Percentiles rank a stretch among this genome's conserved stretches.
phyloP scores from a whole-genome alignment of 2,888 invertebrate species.

The Melanargia galathea region DNA sequence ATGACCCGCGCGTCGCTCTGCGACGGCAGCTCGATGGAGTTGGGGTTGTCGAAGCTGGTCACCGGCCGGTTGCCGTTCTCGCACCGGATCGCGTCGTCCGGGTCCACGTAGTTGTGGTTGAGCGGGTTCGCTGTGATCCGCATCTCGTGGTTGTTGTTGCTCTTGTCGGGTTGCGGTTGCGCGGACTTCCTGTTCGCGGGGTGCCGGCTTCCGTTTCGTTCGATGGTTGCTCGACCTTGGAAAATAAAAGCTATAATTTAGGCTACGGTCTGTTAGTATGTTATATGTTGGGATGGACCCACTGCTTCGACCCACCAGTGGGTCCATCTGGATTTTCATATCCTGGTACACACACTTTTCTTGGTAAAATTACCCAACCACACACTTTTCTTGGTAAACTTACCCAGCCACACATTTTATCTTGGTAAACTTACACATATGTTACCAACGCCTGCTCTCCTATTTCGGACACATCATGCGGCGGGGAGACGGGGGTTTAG shows the following conservation, averaged over 20 bases:
- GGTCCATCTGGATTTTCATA: no score
- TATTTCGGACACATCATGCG: no score
- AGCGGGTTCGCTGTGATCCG: constrained; percentile 91
- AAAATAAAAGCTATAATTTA: background rate
- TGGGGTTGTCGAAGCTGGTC: constrained; percentile 89
- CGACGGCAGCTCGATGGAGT: constrained; percentile 86
- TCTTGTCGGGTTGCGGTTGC: constrained; percentile 56
- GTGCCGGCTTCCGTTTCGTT: constrained; percentile 78
- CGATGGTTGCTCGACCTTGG: constrained; percentile 83
- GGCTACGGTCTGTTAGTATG: no score
- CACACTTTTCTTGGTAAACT: no score
- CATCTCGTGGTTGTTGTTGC: constrained; percentile 81
- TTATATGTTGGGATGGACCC: no score
- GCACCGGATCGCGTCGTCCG: constrained; percentile 83
- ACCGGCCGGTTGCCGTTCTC: constrained; percentile 80
- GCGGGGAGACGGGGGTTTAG: no score
- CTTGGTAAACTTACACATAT: constrained; percentile 65
- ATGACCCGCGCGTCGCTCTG: constrained; percentile 73
- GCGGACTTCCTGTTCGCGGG: constrained; percentile 68
- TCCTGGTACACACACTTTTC: no score
- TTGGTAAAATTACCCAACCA: no score
- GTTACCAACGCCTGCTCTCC: no score
- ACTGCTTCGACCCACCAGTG: no score
- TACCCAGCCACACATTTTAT: no score
- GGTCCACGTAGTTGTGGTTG: constrained; percentile 86